Conservation (phyloP, 2,888 invertebrate species). For the Xestia ashworthii region DNA sequence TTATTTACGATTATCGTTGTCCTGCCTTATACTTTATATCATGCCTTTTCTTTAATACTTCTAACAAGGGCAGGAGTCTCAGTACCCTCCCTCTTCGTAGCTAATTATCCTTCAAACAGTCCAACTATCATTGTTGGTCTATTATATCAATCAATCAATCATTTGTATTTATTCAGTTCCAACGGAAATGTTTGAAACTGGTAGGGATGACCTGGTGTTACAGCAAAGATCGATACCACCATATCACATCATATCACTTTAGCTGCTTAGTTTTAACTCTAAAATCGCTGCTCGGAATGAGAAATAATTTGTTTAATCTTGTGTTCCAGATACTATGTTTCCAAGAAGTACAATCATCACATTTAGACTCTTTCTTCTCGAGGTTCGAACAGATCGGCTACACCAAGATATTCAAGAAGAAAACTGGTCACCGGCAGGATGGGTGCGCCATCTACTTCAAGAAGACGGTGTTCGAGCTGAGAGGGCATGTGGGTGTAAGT, state of each 20-base stretch:
- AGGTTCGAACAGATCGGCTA: conserved; percentile 92
- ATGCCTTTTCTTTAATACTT: background rate
- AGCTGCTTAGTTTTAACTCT: conserved; percentile 16
- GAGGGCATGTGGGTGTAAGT: conserved; percentile 93
- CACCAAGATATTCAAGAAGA: conserved; percentile 94
- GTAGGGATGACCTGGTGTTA: background rate
- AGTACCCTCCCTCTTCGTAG: background rate
- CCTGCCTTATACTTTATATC: background rate
- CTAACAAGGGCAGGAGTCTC: background rate
- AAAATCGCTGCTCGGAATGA: background rate
- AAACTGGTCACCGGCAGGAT: conserved; percentile 95
- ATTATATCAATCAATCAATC: background rate
- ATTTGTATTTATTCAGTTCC: background rate
- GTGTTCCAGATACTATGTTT: conserved; percentile 94
- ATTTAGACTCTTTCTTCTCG: conserved; percentile 91
- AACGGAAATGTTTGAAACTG: background rate
- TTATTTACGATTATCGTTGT: conserved; percentile 15
- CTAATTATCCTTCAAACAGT: background rate
- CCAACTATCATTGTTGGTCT: background rate
- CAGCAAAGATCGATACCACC: background rate
- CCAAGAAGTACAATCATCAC: conserved; percentile 97
- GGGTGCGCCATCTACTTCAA: conserved; percentile 98
- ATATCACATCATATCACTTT: conserved; percentile 39
- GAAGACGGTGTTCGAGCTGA: conserved; percentile 91
- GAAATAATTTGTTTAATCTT: conserved; percentile 23